A percentile compares a stretch with the other conserved stretches of the same genome.
Conservation (phyloP, 2,797 vertebrate genomes). For the Tragelaphus eurycerus region DNA sequence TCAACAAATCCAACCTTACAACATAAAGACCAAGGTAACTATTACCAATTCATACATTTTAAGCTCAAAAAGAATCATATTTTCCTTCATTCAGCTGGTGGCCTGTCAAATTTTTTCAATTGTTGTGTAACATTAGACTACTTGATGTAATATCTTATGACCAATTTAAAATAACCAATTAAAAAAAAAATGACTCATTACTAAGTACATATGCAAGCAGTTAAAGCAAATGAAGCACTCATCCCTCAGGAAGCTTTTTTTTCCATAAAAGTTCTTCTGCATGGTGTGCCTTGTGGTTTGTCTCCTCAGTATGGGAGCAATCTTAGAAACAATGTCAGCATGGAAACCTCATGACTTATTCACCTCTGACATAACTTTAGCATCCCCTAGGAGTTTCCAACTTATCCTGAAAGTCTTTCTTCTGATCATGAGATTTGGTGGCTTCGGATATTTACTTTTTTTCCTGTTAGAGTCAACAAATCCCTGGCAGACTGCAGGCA, state of each 20-base stretch:
- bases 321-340: neutral
- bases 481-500: neutral
- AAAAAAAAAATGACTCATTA: neutral
- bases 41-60: neutral
- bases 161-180: neutral
- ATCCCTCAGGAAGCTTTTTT: neutral
- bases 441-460: neutral
- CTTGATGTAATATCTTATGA: conserved; percentile 10
- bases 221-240: neutral
- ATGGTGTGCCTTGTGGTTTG: conserved; percentile 46
- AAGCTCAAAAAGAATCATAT: neutral
- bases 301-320: neutral
- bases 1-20: neutral
- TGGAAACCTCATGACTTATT: conserved; percentile 27
- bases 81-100: neutral
- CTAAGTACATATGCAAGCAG: neutral
- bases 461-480: neutral
- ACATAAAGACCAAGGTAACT: neutral
- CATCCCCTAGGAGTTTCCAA: neutral
- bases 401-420: neutral
- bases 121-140: conserved; percentile 10
- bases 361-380: conserved; percentile 19
- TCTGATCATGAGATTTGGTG: neutral
- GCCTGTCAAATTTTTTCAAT: neutral
- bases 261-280: neutral